A percentile compares a stretch with the other conserved stretches of the same genome.
Conservation (phyloP, 2,797 vertebrate species). For the Sphenopsis melanotis region DNA sequence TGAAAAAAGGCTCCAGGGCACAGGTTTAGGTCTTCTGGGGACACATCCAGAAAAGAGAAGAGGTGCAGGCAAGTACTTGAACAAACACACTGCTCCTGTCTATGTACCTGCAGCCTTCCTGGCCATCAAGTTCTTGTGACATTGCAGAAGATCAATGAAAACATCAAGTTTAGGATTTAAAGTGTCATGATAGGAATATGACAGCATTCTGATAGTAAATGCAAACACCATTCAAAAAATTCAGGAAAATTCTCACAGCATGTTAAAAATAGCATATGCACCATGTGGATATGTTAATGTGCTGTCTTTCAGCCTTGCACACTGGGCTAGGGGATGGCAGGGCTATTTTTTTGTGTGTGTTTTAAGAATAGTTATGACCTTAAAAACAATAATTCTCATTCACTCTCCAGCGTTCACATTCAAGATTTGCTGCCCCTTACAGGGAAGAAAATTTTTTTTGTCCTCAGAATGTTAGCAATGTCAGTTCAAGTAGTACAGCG, state of each 20-base stretch:
- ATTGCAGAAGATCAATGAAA: not conserved
- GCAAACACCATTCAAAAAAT: not conserved
- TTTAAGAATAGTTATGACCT: not conserved
- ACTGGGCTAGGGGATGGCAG: not conserved
- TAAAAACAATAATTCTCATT: not conserved
- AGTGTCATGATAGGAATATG: not conserved
- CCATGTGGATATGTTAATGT: not conserved
- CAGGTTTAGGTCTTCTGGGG: not conserved
- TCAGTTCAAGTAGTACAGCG: not conserved
- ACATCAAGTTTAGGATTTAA: not conserved
- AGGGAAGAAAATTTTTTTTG: not conserved
- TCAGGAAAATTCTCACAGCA: not conserved
- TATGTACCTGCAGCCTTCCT: not conserved
- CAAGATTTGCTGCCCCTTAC: not conserved
- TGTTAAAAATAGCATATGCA: not conserved
- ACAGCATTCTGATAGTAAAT: not conserved
- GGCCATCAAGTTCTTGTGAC: not conserved
- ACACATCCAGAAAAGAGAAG: not conserved
- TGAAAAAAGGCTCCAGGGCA: not conserved
- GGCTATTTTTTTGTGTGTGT: not conserved
- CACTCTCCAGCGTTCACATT: not conserved
- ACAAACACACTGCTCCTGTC: not conserved
- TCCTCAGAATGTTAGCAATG: not conserved
- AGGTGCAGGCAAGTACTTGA: not conserved
- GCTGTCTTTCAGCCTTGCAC: not conserved